Base-by-base conservation (phyloP, 2,888 invertebrate genomes). In the Pyrrhia umbra region DNA sequence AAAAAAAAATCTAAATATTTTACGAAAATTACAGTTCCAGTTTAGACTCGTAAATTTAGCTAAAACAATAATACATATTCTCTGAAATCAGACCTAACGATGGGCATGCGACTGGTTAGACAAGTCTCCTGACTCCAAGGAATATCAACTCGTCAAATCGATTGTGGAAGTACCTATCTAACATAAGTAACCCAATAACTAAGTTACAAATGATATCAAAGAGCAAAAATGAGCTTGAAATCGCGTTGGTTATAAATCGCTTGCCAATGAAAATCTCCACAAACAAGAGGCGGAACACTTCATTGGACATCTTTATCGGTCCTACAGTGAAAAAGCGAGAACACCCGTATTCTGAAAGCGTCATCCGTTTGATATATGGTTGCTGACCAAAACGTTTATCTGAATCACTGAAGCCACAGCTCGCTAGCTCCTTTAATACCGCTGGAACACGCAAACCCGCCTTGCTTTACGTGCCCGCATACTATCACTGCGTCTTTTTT, bases 371-470 rank as follows among this genome's bases (percentile, higher is more conserved):
- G 92, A 92, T 90, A 90, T 91, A 91, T 86, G 85, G 79, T 74
- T 88, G 90, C 90, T 92, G 93, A 92, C 91, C 90, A 76, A 86
- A 90, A 84, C 90, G 88, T 88, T 93, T 92, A 90, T 92, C 91
- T 88, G 87, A 92, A 90, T 90, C 92, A 90, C 86, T 87, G 86
- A 83, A 85, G 80, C 86, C 86, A 85, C 86, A 85, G 86, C 82
- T 86, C 83, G 82, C 84, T 86, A 81, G 82, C 82, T 89, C 83
- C 82, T 88, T 87, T 86, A 87, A 88, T 84, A 82, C 84, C 74
- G 47, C 74, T 59, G 68, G 77, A 69, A 71, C 74, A 77, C 82
- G 72, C 78, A 75, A 84, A 68, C 71, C 73, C 80, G 80, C 70
- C 79, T 84, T 82, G 82, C 86, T 84, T 82, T 84, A 86, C 80